Evolutionary conservation across 2,113 vertebrate genomes (phyloP), one percentile per base, ranked within the genome.

Genomic region (Antigone vipio): DNA sequence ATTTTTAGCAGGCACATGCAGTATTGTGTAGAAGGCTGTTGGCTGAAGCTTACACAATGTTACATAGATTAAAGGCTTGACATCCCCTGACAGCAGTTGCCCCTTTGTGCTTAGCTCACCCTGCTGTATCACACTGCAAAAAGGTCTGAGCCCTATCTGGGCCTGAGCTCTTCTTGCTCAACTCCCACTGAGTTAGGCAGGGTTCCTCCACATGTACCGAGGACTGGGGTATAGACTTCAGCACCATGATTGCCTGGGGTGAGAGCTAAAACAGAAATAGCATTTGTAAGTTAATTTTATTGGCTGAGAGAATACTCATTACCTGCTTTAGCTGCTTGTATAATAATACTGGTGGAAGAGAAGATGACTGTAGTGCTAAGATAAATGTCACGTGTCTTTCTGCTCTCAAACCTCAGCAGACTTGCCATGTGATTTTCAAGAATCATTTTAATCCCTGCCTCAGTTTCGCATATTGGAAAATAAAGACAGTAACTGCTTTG

Each of bases 31-130:
- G 66, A n/a, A 30, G 84, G 77, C 96, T 91, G 81, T 91, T 85
- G 94, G 94, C 81, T 69, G 93, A 52, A 77, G 87, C 81, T 93
- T 94, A 93, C 87, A 88, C 73, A 42, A 71, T 4, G 4, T 83
- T 94, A 71, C 81, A 52, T 38, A 73, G 87, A 91, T 95, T 91
- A 95, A 71, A 89, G 87, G 23, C 69, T 84, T 82, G 86, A 89
- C 83, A 73, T 74, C 88, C 85, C 58, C 88, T 73, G 94, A 52
- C 89, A 74, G 93, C 27, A 40, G 56, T 29, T 75, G 63, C 59
- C 66, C 85, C 83, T 95, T 75, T 94, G 88, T 94, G 78, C 80
- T 89, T 42, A 1, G 80, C 84, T 96, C 45, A 4, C 76, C 79
- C 92, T 29, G 62, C 50, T 9, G 45, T 11, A 71, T 76, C 60